These are phyloP conservation scores for zebrafish (Danio rerio) DNA, from an alignment of 2,113 vertebrate genomes.

Conservation along the genomic window GRCz12tu NC_133191.1:51643501-51644000, in stretches of 20 bases:
- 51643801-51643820: not conserved
- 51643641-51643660: no score
- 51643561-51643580: no score
- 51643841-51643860: not conserved
- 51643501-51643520: no score
- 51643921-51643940: not conserved
- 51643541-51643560: no score
- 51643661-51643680: no score
- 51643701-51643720: no score
- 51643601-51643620: no score
- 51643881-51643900: constrained; percentile 11
- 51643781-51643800: not conserved
- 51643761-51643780: not conserved
- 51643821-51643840: not conserved
- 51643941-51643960: not conserved
- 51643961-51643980: not conserved
- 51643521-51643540: no score
- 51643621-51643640: no score
- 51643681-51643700: no score
- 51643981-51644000: not conserved
- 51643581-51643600: no score
- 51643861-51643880: not conserved
- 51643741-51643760: not conserved
- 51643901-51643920: not conserved
- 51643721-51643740: no score